Base-by-base conservation (phyloP, 30 jellyfish, hydroid and myxozoan genomes). In the Turritopsis rubra region DNA sequence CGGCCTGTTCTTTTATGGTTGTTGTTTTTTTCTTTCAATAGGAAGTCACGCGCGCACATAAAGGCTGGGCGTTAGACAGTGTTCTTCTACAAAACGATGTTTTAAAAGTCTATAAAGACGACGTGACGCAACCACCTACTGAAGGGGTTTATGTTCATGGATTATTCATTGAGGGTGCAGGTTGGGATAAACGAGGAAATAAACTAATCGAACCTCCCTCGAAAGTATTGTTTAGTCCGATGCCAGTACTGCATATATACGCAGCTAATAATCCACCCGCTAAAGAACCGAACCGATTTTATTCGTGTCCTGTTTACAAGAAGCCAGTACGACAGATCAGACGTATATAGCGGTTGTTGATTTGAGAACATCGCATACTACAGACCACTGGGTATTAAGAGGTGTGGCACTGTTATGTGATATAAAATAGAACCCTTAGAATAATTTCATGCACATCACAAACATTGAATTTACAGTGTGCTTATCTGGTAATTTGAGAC, bases 371-470 rank as follows among this genome's bases (percentile, higher is more conserved):
- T 66, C 74, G 53, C 92, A 85, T 27, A 75, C 60, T 52, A 91
- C 95, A 52, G 95, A 90, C 89, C 97, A 90, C 71, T 90, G 97
- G 97, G 84, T 85, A 1, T 86, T 90, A 26, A 81, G 97, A 83
- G 97, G 97, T 21, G 97, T 90, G 31, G 97, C 97, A 18, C 85
- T 90, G 80, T 83, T 90, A 1, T 90, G 97, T 90, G 97, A 90
- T 79, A 85, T 86, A 16, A 90, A 90, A 65, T 85, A 86, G 54
- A 13, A 41, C 60, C 5, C 13, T 5, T 41, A 3, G 5, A 3
- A 41, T 3, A 41, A n/a, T n/a, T n/a, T n/a, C n/a, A n/a, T n/a
- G n/a, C n/a, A n/a, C n/a, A n/a, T n/a, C n/a, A n/a, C n/a, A n/a
- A n/a, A n/a, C n/a, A n/a, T n/a, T n/a, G n/a, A n/a, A n/a, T n/a